Percentiles rank a stretch among this genome's conserved stretches.
Evolutionary conservation across 1,140 invertebrate genomes (phyloP).

Genomic region (Oscheius sp.): DNA sequence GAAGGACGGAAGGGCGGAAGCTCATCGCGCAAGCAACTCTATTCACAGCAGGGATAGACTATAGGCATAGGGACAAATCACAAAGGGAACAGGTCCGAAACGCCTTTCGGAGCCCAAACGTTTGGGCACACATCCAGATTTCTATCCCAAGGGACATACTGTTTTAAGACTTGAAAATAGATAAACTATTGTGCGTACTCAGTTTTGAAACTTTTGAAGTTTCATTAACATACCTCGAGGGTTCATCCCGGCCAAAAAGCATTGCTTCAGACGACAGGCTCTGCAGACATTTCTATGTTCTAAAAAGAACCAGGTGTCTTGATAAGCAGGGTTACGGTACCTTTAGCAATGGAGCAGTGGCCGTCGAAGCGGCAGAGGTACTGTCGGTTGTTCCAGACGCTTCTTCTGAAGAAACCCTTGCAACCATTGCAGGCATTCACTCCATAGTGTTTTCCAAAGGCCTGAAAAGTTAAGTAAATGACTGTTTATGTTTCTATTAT

Average conservation of each 20-base stretch:
- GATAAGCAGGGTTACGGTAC: too few species aligned
- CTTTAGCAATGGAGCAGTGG: slow-evolving; percentile 40
- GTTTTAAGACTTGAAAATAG: too few species aligned
- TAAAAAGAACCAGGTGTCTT: too few species aligned
- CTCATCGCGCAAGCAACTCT: not conserved
- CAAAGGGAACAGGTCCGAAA: too few species aligned
- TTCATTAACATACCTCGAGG: slow-evolving; percentile 63
- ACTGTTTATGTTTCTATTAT: too few species aligned
- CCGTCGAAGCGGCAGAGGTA: slow-evolving; percentile 42
- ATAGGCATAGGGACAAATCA: too few species aligned
- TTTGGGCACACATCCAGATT: too few species aligned
- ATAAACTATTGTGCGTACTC: too few species aligned
- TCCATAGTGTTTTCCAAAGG: slow-evolving; percentile 31
- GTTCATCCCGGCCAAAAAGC: slow-evolving; percentile 67
- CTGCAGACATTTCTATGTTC: slow-evolving; percentile 67
- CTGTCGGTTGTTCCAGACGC: slow-evolving; percentile 44
- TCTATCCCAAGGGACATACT: too few species aligned
- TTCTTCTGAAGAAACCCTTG: slow-evolving; percentile 41
- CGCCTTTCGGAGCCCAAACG: too few species aligned
- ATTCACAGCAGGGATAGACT: too few species aligned
- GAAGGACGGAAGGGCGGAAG: not conserved
- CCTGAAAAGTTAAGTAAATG: slow-evolving; percentile 25
- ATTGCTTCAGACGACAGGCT: slow-evolving; percentile 65
- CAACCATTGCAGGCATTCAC: slow-evolving; percentile 26
- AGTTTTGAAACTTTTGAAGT: too few species aligned